phyloP scores from a whole-genome alignment of 2,797 vertebrate genomes.

The Diglossa cyanea region DNA sequence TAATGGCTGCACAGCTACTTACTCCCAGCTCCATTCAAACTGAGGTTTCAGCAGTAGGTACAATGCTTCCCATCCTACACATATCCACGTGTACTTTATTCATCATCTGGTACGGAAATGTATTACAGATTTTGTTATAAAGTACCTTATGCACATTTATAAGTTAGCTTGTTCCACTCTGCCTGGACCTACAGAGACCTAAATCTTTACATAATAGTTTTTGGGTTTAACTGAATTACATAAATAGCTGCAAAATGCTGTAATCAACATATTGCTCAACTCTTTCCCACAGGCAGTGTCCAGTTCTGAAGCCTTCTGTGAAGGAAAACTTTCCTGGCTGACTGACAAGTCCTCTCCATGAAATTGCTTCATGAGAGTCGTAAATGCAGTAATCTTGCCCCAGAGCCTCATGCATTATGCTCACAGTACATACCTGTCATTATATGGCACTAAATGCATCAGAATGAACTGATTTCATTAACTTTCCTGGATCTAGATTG shows the following conservation, averaged over 20 bases:
- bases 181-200: neutral
- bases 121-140: neutral
- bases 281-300: neutral
- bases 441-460: neutral
- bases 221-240: neutral
- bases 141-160: neutral
- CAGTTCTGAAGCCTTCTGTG: neutral
- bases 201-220: neutral
- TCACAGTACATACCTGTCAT: constrained; percentile 9
- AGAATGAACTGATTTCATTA: constrained; percentile 9
- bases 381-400: constrained; percentile 19
- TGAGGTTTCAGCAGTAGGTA: neutral
- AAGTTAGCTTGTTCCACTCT: neutral
- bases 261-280: neutral
- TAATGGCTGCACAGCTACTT: neutral
- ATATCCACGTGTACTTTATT: neutral
- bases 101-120: neutral
- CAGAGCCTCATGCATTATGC: constrained; percentile 16
- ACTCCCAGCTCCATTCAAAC: neutral
- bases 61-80: neutral
- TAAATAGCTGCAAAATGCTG: neutral
- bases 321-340: neutral
- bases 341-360: neutral
- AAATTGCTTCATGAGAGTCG: neutral
- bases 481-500: neutral